phyloP scores from a whole-genome alignment of 2,113 vertebrate species.

The Siniperca knerii region DNA sequence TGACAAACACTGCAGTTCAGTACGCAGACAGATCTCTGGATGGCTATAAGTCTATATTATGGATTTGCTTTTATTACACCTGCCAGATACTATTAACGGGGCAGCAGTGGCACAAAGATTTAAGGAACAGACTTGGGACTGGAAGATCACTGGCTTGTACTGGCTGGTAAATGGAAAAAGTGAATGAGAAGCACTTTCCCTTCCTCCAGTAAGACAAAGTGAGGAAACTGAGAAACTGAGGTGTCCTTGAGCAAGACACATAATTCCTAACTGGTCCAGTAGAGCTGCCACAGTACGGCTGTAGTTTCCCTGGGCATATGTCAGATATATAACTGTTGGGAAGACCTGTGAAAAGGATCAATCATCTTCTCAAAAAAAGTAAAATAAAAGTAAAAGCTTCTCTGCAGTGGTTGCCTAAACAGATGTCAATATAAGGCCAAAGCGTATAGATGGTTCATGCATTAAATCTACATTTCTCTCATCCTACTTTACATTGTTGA shows the following conservation, averaged over 20 bases:
- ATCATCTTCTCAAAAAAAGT: background rate
- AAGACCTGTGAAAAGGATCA: background rate
- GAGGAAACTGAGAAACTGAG: background rate
- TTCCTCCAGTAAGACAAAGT: background rate
- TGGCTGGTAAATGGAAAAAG: conserved; percentile 29
- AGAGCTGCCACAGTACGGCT: conserved; percentile 9
- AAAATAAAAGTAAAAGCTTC: background rate
- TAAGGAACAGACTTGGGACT: conserved; percentile 17
- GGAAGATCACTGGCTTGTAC: conserved; percentile 28
- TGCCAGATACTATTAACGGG: conserved; percentile 58
- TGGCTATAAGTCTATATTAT: conserved; percentile 53
- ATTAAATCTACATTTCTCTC: conserved; percentile 27
- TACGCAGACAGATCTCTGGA: conserved; percentile 38
- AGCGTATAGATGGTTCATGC: background rate
- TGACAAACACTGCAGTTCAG: conserved; percentile 40
- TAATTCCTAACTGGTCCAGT: conserved; percentile 6
- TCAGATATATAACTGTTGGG: background rate
- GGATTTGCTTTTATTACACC: conserved; percentile 70
- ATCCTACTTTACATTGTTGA: background rate
- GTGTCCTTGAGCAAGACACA: conserved; percentile 17
- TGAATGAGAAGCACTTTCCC: conserved; percentile 26
- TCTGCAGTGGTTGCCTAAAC: background rate
- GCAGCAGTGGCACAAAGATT: conserved; percentile 23
- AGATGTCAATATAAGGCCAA: background rate
- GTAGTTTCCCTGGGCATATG: background rate